Base-by-base conservation (phyloP, 2,113 vertebrate genomes). In the Pseudopodoces humilis region DNA sequence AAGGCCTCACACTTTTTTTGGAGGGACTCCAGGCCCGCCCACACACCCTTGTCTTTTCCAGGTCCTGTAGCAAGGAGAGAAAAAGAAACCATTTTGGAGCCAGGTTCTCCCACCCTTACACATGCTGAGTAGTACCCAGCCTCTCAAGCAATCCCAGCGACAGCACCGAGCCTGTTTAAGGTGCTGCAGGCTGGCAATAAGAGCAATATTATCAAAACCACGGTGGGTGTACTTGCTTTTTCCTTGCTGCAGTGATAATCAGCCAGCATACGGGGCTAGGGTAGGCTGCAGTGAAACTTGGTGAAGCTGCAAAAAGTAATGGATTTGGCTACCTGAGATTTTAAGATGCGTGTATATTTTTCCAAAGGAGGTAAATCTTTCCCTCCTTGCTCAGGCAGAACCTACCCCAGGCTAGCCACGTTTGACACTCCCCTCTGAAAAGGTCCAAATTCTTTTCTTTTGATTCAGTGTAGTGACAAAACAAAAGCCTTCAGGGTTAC, bases 1-100 rank as follows among this genome's bases (percentile, higher is more conserved):
- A 98, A 97, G 97, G 97, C 96, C 97, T 98, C 97, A 98, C 97
- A 98, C 97, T 98, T 98, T 97, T 97, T 97, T 97, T 98, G 97
- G 97, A 98, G 91, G 78, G 31, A 79, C 15, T 96, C 97, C 97
- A 98, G 88, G 93, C 89, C 96, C 96, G 96, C 98, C 98, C 97
- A 97, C 97, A 96, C 96, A 95, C 85, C 95, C 97, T 97, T 97
- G 97, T 97, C 97, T 97, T 98, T 98, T 96, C 96, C 96, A 97
- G 96, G 97, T 98, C 95, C 95, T 97, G 95, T 79, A 76, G 74
- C 68, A 90, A 92, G 62, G 59, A 96, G 80, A 91, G 91, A 92
- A 96, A 92, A 95, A 95, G 91, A 88, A 92, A 90, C 37, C 67
- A 35, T 60, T 60, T 75, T 93, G 60, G 74, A 88, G 83, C 89